These are phyloP conservation scores for Argya squamiceps DNA, from an alignment of 2,797 vertebrate species.

Conservation along the genomic window DNA sequence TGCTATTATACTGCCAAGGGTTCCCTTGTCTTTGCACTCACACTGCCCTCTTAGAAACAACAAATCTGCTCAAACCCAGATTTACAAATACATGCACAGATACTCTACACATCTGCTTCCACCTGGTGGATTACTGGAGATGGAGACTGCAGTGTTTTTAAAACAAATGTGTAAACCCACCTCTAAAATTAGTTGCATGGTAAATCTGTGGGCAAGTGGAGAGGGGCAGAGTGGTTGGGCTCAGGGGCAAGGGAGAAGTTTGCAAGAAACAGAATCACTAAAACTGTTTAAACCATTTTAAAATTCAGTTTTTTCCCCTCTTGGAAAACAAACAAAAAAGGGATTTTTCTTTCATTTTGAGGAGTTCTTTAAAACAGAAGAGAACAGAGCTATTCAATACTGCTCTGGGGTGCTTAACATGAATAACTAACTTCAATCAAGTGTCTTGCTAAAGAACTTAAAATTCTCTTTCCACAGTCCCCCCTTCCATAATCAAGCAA, in stretches of 20 bases:
- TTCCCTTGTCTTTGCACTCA: not conserved
- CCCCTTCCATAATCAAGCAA: not conserved
- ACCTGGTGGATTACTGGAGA: constrained; percentile 60
- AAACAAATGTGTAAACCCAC: not conserved
- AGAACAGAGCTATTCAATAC: not conserved
- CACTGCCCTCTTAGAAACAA: not conserved
- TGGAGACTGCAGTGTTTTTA: not conserved
- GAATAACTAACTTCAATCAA: not conserved
- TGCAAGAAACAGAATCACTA: not conserved
- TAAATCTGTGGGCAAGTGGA: not conserved
- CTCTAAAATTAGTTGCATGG: not conserved
- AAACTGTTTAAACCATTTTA: not conserved
- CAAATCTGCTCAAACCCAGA: not conserved
- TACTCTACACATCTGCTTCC: constrained; percentile 59
- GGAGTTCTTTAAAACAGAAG: not conserved
- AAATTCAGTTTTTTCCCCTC: not conserved
- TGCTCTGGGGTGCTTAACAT: not conserved
- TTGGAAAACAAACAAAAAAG: not conserved
- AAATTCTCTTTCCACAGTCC: not conserved
- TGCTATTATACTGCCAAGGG: not conserved
- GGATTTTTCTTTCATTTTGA: not conserved
- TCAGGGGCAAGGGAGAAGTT: not conserved
- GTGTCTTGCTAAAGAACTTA: not conserved
- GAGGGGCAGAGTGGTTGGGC: not conserved
- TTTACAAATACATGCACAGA: not conserved